A percentile compares a stretch with the other conserved stretches of the same genome.
Conservation (phyloP, 2,797 vertebrate genomes). For the Rhynchonycteris naso region DNA sequence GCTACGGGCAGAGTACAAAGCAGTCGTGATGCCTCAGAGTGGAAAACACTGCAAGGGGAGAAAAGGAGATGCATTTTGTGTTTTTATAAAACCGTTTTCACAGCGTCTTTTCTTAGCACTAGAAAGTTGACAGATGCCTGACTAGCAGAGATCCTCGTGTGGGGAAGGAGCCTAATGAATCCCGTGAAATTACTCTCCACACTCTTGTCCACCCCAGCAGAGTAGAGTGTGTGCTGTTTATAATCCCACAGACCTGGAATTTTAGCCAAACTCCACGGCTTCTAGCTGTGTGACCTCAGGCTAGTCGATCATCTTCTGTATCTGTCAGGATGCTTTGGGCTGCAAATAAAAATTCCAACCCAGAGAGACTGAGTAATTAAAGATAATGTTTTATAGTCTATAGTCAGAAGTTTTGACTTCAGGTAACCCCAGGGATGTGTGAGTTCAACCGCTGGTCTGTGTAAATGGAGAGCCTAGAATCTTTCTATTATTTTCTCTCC, state of each 20-base stretch:
- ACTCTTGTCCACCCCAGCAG: not conserved
- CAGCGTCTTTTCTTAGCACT: constrained; percentile 35
- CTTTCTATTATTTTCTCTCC: not conserved
- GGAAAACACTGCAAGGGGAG: constrained; percentile 42
- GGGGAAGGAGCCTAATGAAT: not conserved
- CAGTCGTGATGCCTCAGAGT: constrained; percentile 14
- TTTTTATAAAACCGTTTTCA: constrained; percentile 1
- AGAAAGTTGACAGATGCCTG: constrained; percentile 52
- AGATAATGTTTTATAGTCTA: not conserved
- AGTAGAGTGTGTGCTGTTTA: not conserved
- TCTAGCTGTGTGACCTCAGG: not conserved
- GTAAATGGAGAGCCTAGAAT: not conserved
- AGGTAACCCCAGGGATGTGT: not conserved
- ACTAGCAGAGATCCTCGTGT: not conserved
- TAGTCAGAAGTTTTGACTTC: not conserved
- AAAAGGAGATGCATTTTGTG: constrained; percentile 33
- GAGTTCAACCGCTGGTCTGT: not conserved
- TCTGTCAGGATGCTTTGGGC: not conserved
- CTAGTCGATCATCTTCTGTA: not conserved
- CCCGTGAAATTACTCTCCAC: not conserved
- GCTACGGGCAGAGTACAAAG: constrained; percentile 65
- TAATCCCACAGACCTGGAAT: not conserved
- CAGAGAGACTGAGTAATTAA: not conserved
- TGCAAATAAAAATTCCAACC: not conserved
- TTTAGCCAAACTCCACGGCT: not conserved